Conservation (phyloP, 2,797 vertebrate species). For the Lepidocolaptes lacrymiger region DNA sequence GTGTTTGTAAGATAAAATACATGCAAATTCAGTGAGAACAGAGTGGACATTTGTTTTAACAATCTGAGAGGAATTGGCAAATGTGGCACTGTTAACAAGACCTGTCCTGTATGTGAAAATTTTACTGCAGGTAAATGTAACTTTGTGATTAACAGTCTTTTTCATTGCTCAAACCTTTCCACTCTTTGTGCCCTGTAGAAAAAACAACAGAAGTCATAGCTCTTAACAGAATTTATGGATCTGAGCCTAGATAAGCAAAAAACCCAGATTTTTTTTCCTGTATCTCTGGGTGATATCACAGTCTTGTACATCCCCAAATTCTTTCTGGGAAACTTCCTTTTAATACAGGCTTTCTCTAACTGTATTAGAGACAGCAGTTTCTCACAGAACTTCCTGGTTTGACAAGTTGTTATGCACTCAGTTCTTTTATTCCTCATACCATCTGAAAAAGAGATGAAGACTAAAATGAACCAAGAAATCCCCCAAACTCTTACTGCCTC, state of each 20-base stretch:
- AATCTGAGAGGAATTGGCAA: not conserved
- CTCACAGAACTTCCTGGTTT: not conserved
- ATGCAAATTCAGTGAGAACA: conserved; percentile 1
- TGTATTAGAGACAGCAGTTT: not conserved
- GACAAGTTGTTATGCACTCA: not conserved
- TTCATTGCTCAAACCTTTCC: not conserved
- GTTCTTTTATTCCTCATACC: not conserved
- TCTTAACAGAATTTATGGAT: not conserved
- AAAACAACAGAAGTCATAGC: not conserved
- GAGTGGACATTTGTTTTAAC: not conserved
- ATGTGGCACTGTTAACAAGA: not conserved
- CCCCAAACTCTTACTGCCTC: not conserved
- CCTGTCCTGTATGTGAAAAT: not conserved
- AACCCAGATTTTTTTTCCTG: not conserved
- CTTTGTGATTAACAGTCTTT: not conserved
- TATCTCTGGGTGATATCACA: not conserved
- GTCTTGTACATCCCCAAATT: not conserved
- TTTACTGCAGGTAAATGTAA: not conserved
- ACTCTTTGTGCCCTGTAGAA: not conserved
- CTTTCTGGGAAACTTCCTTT: not conserved
- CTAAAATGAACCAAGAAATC: not conserved
- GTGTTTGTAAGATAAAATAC: conserved; percentile 19
- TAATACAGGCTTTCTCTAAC: not conserved
- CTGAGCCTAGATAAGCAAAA: not conserved
- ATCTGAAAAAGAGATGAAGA: not conserved